Percentiles rank a stretch among this genome's conserved stretches.
Evolutionary conservation across 2,113 vertebrate genomes (phyloP).

Genomic region (Aegithalos caudatus): DNA sequence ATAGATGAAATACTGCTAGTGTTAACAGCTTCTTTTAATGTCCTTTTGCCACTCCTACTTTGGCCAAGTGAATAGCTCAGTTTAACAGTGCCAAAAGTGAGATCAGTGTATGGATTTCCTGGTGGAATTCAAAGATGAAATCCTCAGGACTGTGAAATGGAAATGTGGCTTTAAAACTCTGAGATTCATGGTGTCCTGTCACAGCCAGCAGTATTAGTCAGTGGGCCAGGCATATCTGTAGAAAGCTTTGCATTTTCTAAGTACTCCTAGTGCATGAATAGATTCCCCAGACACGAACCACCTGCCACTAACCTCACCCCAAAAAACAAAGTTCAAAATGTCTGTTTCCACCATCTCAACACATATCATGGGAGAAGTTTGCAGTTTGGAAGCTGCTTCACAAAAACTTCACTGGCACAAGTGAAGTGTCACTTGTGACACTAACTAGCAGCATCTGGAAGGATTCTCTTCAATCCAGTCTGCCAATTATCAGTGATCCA

Average conservation of each 20-base stretch:
- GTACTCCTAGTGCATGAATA: neutral
- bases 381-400: neutral
- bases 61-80: neutral
- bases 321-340: neutral
- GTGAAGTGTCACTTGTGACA: neutral
- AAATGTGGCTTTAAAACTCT: neutral
- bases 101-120: neutral
- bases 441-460: neutral
- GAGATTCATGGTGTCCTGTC: neutral
- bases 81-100: neutral
- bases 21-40: neutral
- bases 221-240: neutral
- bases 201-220: neutral
- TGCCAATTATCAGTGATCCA: neutral
- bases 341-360: neutral
- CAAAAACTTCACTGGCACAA: neutral
- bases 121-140: neutral
- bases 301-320: neutral
- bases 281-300: neutral
- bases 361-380: neutral
- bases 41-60: neutral
- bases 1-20: neutral
- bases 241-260: neutral
- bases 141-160: neutral
- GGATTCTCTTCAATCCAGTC: neutral